Evolutionary conservation across 37 sponge, comb jelly and placozoan species (phyloP), one percentile per base, ranked within the genome.

Genomic region (Axinella damicornis): DNA sequence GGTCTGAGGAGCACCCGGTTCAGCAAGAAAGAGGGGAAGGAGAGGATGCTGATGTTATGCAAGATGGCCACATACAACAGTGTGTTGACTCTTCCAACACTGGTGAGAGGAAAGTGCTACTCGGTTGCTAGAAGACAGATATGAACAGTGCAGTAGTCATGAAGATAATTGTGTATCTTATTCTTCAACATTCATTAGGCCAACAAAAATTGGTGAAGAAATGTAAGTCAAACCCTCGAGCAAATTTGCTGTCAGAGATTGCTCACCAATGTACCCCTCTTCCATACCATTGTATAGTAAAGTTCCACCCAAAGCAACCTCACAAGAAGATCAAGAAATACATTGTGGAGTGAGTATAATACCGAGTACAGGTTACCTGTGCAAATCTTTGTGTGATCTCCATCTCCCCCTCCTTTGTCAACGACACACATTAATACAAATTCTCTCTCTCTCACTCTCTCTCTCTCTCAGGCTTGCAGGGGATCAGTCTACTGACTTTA

Each of bases 61-160:
- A 73, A 2, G 68, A 93, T 78, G 88, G 89, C 25, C 80, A 77
- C 61, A 39, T 36, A 19, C 28, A 41, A 28, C 57, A 75, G 36
- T 94, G 95, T 87, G 95, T 88, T 22, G 95, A 94, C 65, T 94
- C 91, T 74, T 55, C 71, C 14, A 87, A 86, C 57, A 90, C 88
- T 12, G 84, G 85, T 89, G 63, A 57, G 70, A 21, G 2, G 78
- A 61, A n/a, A n/a, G n/a, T n/a, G n/a, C n/a, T n/a, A n/a, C n/a
- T n/a, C n/a, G n/a, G n/a, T n/a, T n/a, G n/a, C n/a, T n/a, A n/a
- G n/a, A n/a, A n/a, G n/a, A n/a, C n/a, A n/a, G n/a, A n/a, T n/a
- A n/a, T n/a, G n/a, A n/a, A n/a, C n/a, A n/a, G n/a, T n/a, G n/a
- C n/a, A n/a, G n/a, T n/a, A n/a, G n/a, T n/a, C n/a, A n/a, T n/a